Evolutionary conservation across 2,888 invertebrate genomes (phyloP), one percentile per base, ranked within the genome.

Genomic region (Ophonus ardosiacus): DNA sequence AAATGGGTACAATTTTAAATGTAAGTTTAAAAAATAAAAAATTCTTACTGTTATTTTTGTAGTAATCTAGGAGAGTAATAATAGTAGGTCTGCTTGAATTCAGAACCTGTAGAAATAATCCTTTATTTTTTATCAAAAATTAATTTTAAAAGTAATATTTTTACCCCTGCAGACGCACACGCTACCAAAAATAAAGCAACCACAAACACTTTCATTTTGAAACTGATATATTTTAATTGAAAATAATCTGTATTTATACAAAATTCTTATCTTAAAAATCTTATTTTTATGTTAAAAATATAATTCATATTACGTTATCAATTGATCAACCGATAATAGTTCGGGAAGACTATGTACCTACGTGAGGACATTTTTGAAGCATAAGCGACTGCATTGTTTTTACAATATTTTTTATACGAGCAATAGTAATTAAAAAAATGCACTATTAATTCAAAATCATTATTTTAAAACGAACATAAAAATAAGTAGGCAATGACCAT

Each of bases 131-230:
- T 51, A 8, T 3, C 10, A 2, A 51, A 51, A 51, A 51, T 10
- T 51, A 51, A 51, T 13, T 13, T 13, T 51, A 51, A 2, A 10
- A 13, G 1, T 51, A 51, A 5, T 13, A 65, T n/a, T 43, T 17
- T 10, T 74, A 74, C 71, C 71, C 40, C 40, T 40, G 71, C 71
- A 17, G 78, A 21, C 18, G 78, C 78, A 31, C 78, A 78, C 7
- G 31, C 78, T 57, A n/a, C 59, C 1, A 78, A 31, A 57, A 56
- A 10, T 57, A 78, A 17, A 57, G 57, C 59, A 13, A 31, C 57
- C n/a, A 61, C 17, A 38, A 79, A 40, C 8, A 79, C 8, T 61
- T 79, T 79, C 79, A 79, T 79, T 79, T 21, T 61, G 31, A 61
- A 17, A 56, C 17, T 38, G 15, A 17, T 8, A 10, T 13, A 17